Evolutionary conservation across 2,113 vertebrate species (phyloP).

Genomic region (Regulus satrapa): DNA sequence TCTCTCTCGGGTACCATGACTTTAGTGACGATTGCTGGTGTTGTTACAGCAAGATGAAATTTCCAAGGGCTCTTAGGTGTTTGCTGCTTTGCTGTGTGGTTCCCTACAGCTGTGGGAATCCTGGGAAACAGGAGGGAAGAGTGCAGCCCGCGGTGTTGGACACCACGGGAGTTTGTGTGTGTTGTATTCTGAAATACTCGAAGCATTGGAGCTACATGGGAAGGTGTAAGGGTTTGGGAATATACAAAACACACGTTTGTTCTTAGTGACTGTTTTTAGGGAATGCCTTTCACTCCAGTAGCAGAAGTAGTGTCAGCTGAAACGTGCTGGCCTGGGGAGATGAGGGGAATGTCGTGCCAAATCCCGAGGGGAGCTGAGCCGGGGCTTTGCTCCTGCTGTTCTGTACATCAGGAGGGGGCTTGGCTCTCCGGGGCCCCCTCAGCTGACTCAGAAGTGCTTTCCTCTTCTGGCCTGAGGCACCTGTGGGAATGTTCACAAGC

Average conservation of each 20-base stretch:
- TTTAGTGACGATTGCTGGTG: background rate
- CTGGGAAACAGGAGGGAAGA: rapidly evolving
- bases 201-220: background rate
- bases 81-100: background rate
- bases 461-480: rapidly evolving
- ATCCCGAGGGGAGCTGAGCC: rapidly evolving
- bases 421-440: rapidly evolving
- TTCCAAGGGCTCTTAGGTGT: rapidly evolving
- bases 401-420: background rate
- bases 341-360: background rate
- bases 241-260: rapidly evolving
- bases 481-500: rapidly evolving
- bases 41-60: background rate
- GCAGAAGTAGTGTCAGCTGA: background rate
- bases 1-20: rapidly evolving
- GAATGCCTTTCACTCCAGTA: background rate
- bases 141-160: background rate
- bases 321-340: background rate
- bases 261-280: background rate
- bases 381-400: background rate
- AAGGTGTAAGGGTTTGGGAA: rapidly evolving
- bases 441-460: background rate
- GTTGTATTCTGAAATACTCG: background rate
- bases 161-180: background rate
- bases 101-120: background rate